Evolutionary conservation across 2,113 vertebrate genomes (phyloP).

Genomic region (Myotis davidii): DNA sequence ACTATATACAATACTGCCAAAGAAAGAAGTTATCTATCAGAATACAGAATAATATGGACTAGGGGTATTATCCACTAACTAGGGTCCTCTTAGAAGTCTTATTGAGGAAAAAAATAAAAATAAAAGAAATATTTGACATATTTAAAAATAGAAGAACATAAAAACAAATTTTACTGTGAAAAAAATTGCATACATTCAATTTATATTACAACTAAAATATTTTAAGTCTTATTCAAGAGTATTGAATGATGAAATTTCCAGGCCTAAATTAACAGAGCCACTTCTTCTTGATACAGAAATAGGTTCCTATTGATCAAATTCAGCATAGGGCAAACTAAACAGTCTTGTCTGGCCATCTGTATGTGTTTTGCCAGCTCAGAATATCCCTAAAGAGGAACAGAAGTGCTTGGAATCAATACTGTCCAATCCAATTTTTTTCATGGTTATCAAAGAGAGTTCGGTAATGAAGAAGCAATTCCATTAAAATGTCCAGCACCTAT

Average conservation of each 20-base stretch:
- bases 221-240: slow-evolving; percentile 64
- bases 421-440: slow-evolving; percentile 88
- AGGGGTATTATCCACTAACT: neutral
- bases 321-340: slow-evolving; percentile 85
- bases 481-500: slow-evolving; percentile 84
- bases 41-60: neutral
- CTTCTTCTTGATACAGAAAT: slow-evolving; percentile 87
- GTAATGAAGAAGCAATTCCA: slow-evolving; percentile 89
- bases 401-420: slow-evolving; percentile 89
- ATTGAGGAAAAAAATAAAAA: neutral
- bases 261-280: slow-evolving; percentile 85
- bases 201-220: slow-evolving; percentile 70
- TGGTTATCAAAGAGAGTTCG: slow-evolving; percentile 87
- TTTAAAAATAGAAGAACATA: neutral
- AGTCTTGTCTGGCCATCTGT: slow-evolving; percentile 84
- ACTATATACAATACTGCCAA: neutral
- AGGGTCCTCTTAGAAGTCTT: neutral
- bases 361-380: slow-evolving; percentile 85
- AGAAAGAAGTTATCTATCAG: neutral
- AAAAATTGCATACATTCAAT: slow-evolving; percentile 59
- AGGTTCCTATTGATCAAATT: slow-evolving; percentile 88
- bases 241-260: slow-evolving; percentile 84
- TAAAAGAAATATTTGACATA: neutral
- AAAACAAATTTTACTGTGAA: slow-evolving; percentile 52
- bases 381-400: slow-evolving; percentile 85